Evolutionary conservation across 2,113 vertebrate species (phyloP).

Genomic region (Callorhinus ursinus): DNA sequence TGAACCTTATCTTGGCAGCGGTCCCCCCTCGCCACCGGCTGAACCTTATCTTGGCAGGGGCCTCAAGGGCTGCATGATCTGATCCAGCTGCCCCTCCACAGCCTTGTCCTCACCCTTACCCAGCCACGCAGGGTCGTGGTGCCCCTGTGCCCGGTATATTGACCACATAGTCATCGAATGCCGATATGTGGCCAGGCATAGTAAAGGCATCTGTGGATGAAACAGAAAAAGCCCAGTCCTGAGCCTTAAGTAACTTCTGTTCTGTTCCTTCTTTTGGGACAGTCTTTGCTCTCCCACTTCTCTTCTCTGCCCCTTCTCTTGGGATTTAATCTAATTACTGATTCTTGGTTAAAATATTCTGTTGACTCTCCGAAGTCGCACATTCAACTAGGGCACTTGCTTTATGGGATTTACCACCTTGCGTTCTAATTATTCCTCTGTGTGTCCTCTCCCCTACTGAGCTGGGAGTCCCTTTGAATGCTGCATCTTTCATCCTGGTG

Average conservation of each 20-base stretch:
- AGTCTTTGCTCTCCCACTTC: neutral
- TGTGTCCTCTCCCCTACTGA: neutral
- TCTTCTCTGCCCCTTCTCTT: neutral
- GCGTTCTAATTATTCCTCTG: neutral
- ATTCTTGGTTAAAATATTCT: neutral
- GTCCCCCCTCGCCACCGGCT: neutral
- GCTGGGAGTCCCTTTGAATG: neutral
- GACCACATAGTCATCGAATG: neutral
- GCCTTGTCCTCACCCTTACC: neutral
- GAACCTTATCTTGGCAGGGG: neutral
- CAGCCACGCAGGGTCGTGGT: too few relatives aligned
- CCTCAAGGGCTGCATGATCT: neutral
- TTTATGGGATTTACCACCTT: neutral
- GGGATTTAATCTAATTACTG: neutral
- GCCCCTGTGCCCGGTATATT: neutral
- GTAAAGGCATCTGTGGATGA: neutral
- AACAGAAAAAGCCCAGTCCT: neutral
- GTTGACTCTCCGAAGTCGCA: neutral
- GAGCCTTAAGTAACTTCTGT: neutral
- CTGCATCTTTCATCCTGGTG: neutral
- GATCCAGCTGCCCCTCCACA: neutral
- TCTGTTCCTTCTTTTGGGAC: neutral
- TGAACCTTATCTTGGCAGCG: neutral
- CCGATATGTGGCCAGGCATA: neutral
- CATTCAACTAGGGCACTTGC: neutral